Evolutionary conservation across 1,140 invertebrate species (phyloP).

Genomic region (Ceratina australensis): DNA sequence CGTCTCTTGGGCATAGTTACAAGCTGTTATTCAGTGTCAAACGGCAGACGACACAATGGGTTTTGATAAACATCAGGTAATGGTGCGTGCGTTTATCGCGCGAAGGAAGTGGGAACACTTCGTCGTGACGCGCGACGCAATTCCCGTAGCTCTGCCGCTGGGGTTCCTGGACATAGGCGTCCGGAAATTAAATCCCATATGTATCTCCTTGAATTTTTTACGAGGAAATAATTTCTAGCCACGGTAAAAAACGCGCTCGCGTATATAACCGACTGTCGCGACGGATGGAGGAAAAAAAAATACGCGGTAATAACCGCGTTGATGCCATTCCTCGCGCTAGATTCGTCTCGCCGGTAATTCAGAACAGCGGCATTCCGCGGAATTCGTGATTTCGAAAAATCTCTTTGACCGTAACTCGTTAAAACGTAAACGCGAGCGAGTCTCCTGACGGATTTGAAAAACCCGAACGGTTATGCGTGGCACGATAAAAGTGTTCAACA

Average conservation of each 20-base stretch:
- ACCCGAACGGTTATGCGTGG: too few species aligned
- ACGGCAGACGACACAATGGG: background rate
- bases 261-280: slow-evolving; percentile 26
- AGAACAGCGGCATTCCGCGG: too few species aligned
- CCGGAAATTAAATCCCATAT: slow-evolving; percentile 69
- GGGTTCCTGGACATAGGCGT: slow-evolving; percentile 41
- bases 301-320: background rate
- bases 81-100: slow-evolving; percentile 31
- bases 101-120: slow-evolving; percentile 28
- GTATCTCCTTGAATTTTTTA: slow-evolving; percentile 37
- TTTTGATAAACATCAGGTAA: slow-evolving; percentile 30
- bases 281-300: background rate
- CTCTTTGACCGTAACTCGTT: too few species aligned
- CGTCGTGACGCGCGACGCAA: slow-evolving; percentile 28
- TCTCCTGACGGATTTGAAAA: too few species aligned
- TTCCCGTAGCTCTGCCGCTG: slow-evolving; percentile 13
- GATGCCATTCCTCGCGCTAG: background rate
- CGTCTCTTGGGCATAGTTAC: too few species aligned
- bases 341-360: too few species aligned
- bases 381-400: too few species aligned
- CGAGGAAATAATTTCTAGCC: slow-evolving; percentile 30
- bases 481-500: too few species aligned
- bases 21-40: too few species aligned
- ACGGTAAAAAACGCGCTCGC: slow-evolving; percentile 3
- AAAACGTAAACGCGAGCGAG: too few species aligned